Base-by-base conservation (phyloP, 2,888 invertebrate species). In the Chelonus formosanus region DNA sequence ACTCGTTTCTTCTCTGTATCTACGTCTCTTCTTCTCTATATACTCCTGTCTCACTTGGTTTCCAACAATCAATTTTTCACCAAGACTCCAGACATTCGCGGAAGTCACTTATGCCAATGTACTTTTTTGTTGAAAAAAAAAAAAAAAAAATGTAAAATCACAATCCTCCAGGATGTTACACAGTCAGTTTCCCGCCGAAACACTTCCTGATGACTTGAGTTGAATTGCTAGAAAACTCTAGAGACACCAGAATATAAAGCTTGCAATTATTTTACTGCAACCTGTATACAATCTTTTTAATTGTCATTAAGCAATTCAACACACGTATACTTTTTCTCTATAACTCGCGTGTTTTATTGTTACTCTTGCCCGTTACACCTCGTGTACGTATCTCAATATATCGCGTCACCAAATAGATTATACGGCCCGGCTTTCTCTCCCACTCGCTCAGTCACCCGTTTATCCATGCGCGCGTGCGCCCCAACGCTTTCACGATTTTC, bases 351-450 rank as follows among this genome's bases (percentile, higher is more conserved):
- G 40, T 40, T 40, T 40, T 40, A 40, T 40, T 40, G 40, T 40
- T 40, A 40, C 57, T 31, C 57, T 45, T 44, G 10, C 43, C 57
- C 57, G 20, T 32, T 34, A 10, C 31, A 31, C 40, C n/a, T 34
- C 31, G 31, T 44, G 10, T 34, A 47, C 35, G 45, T 34, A 58
- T 10, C 58, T 32, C 58, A 35, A 7, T 44, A 58, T 58, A 58
- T 58, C 58, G 35, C 58, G 58, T 58, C 58, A 58, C 47, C 58
- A 56, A 54, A 40, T 44, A 44, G 31, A 63, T 56, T 45, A 54
- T 34, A 54, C 62, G 53, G 45, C 20, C 58, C 59, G 58, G 59
- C 65, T 65, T 65, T 65, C 65, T 65, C 53, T 65, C 65, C 65
- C 65, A 59, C 65, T 65, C 53, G 20, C 47, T 7, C 52, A 35